Conservation (phyloP, 1,140 invertebrate genomes). For the Epicauta chinensis region DNA sequence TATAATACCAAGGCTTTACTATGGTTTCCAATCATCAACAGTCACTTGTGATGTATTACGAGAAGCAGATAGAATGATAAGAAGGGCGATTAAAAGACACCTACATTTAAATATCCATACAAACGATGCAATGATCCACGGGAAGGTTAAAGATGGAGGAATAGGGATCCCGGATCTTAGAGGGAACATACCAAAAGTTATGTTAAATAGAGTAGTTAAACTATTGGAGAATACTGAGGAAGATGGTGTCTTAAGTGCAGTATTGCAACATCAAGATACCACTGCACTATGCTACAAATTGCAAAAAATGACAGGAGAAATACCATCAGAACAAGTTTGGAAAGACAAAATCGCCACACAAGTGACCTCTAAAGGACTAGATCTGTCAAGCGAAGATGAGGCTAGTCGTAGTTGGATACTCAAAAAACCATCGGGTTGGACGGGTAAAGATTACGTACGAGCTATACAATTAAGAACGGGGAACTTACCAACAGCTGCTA, state of each 20-base stretch:
- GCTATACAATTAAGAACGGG: conserved; percentile 9
- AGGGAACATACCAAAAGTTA: neutral
- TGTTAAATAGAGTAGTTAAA: neutral
- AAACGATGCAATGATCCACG: neutral
- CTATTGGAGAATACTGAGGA: neutral
- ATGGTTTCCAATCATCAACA: neutral
- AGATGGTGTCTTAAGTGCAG: neutral
- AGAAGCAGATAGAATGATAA: neutral
- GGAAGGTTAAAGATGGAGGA: neutral
- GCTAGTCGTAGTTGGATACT: conserved; percentile 8
- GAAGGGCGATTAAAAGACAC: neutral
- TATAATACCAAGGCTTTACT: neutral
- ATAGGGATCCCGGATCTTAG: neutral
- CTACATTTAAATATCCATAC: neutral
- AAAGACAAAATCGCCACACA: no score
- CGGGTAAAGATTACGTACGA: conserved; percentile 7
- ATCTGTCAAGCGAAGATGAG: neutral
- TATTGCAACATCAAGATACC: neutral
- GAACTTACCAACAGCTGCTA: neutral
- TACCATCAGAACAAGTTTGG: no score
- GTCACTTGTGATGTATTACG: neutral
- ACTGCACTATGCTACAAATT: no score
- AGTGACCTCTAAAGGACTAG: neutral
- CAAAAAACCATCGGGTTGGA: conserved; percentile 4
- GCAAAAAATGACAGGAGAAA: no score